Evolutionary conservation across 2,797 vertebrate genomes (phyloP).

Genomic region (Capromys pilorides): DNA sequence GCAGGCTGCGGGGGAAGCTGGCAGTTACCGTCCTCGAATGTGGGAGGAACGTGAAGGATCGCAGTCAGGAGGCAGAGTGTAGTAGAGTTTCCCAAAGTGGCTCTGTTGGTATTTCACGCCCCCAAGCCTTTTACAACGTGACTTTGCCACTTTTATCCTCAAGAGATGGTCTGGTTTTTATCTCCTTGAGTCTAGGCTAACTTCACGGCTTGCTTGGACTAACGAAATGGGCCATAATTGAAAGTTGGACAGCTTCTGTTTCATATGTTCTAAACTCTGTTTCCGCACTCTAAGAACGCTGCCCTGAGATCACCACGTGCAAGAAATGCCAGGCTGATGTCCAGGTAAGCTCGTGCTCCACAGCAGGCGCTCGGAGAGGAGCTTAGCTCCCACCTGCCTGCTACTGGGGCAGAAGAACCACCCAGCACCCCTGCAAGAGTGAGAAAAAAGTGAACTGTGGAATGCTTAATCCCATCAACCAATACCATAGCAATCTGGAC

Average conservation of each 20-base stretch:
- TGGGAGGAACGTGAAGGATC: background rate
- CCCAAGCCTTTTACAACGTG: background rate
- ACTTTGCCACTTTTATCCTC: background rate
- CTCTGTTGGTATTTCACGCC: background rate
- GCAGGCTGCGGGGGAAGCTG: background rate
- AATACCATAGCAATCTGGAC: background rate
- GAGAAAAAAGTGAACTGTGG: background rate
- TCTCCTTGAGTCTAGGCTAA: background rate
- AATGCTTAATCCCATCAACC: background rate
- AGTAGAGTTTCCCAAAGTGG: background rate
- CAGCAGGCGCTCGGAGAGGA: background rate
- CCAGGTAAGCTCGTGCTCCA: background rate
- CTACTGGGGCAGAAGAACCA: background rate
- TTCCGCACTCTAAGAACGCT: background rate
- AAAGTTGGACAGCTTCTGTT: background rate
- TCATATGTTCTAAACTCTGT: background rate
- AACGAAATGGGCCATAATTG: background rate
- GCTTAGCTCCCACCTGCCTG: background rate
- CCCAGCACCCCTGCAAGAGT: background rate
- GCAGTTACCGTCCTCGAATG: background rate
- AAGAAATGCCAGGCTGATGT: background rate
- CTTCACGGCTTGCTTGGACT: conserved; percentile 10
- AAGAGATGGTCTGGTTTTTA: background rate
- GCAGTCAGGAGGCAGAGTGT: background rate
- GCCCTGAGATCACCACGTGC: no score